phyloP scores from a whole-genome alignment of 2,888 invertebrate species.

The Spodoptera littoralis region DNA sequence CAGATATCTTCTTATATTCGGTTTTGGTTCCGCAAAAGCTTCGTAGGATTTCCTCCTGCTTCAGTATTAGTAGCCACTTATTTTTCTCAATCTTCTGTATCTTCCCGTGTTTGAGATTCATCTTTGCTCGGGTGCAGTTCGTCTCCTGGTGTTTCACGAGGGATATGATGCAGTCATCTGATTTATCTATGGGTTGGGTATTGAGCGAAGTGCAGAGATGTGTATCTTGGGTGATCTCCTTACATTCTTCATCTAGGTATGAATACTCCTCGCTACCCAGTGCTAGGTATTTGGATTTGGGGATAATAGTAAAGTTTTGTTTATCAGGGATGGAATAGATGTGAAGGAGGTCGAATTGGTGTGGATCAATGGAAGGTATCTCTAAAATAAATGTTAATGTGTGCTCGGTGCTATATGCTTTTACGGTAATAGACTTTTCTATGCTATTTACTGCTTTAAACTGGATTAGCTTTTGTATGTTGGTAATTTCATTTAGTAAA shows the following conservation, averaged over 20 bases:
- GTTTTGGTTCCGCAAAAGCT: background rate
- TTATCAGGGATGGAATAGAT: background rate
- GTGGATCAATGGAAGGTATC: conserved; percentile 1
- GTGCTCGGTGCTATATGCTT: conserved; percentile 11
- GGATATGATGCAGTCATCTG: conserved; percentile 3
- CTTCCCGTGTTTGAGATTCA: background rate
- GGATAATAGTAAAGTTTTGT: background rate
- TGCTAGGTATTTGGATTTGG: conserved; percentile 15
- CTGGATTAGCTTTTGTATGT: background rate
- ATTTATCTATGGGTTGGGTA: background rate
- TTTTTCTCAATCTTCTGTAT: no score
- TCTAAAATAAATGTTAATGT: conserved; percentile 3
- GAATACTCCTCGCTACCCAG: conserved; percentile 14
- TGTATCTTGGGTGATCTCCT: conserved; percentile 6
- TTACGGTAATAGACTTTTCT: conserved; percentile 11
- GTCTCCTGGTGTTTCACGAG: conserved; percentile 1
- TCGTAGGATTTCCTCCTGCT: conserved; percentile 1
- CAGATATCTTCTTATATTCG: conserved; percentile 6
- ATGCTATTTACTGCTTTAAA: conserved; percentile 9
- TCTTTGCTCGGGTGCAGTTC: conserved; percentile 12
- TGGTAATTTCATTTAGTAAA: conserved; percentile 1
- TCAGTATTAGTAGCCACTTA: background rate
- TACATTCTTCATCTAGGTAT: conserved; percentile 12
- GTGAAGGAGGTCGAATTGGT: background rate
- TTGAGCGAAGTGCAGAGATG: conserved; percentile 9